These are phyloP conservation scores for Phoeniculus purpureus DNA, from an alignment of 2,797 vertebrate species.

Conservation along the genomic window DNA sequence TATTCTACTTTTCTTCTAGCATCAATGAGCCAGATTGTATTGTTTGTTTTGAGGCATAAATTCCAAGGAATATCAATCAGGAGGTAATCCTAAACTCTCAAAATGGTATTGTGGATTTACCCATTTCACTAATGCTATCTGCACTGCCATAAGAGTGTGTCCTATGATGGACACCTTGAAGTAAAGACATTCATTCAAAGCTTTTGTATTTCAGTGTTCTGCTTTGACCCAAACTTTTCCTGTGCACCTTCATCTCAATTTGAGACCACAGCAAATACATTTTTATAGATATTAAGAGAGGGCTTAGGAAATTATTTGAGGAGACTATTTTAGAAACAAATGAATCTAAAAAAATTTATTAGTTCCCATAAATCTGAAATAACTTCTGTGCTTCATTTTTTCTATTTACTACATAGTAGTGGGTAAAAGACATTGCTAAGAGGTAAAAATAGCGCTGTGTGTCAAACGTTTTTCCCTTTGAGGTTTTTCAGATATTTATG, in stretches of 20 bases:
- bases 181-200: background rate
- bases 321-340: background rate
- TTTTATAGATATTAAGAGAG: background rate
- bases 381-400: background rate
- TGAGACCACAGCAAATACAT: background rate
- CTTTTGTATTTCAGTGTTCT: background rate
- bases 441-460: background rate
- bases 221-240: background rate
- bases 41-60: background rate
- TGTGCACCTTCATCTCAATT: background rate
- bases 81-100: background rate
- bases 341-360: background rate
- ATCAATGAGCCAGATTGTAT: background rate
- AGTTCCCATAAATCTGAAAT: background rate
- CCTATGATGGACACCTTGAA: background rate
- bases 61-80: background rate
- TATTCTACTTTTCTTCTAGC: background rate
- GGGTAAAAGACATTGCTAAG: background rate
- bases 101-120: background rate
- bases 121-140: background rate
- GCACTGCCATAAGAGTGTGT: background rate
- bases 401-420: background rate
- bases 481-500: slow-evolving; percentile 9
- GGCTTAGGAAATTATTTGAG: background rate
- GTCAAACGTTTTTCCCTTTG: background rate